Conservation (phyloP, 2,888 invertebrate genomes). For the Melieria picta region DNA sequence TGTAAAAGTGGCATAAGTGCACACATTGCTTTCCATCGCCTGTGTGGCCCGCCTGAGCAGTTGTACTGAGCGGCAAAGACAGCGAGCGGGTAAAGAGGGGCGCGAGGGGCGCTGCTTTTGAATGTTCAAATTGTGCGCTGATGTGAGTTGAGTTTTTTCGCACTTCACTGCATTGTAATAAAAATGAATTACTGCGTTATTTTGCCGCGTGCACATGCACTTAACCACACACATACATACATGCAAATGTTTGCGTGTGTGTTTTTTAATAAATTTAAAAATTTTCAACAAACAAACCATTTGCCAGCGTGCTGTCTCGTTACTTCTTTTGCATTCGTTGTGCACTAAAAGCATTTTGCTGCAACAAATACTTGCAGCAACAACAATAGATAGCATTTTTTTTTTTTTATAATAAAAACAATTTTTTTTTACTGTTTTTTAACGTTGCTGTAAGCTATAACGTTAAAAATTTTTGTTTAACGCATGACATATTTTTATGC, state of each 20-base stretch:
- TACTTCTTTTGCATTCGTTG: not conserved
- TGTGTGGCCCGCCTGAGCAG: no score
- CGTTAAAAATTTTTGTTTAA: no score
- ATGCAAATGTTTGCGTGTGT: not conserved
- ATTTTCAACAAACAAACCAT: not conserved
- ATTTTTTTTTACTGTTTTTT: not conserved
- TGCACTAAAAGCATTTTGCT: not conserved
- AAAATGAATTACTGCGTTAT: constrained; percentile 37
- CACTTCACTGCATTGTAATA: constrained; percentile 36
- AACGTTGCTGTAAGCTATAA: not conserved
- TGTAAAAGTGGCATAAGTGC: no score
- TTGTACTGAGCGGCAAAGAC: no score
- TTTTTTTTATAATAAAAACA: not conserved
- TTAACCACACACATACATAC: not conserved
- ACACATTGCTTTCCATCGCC: no score
- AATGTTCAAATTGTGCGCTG: no score
- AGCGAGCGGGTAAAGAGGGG: no score
- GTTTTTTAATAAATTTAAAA: not conserved
- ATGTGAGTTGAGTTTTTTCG: constrained; percentile 10
- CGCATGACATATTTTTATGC: no score
- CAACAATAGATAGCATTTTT: not conserved
- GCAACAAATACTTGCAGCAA: no score
- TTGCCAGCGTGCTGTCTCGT: not conserved
- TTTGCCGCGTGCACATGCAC: constrained; percentile 11
- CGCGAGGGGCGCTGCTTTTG: no score